Evolutionary conservation across 2,113 vertebrate genomes (phyloP).

Genomic region (Chiloscyllium plagiosum): DNA sequence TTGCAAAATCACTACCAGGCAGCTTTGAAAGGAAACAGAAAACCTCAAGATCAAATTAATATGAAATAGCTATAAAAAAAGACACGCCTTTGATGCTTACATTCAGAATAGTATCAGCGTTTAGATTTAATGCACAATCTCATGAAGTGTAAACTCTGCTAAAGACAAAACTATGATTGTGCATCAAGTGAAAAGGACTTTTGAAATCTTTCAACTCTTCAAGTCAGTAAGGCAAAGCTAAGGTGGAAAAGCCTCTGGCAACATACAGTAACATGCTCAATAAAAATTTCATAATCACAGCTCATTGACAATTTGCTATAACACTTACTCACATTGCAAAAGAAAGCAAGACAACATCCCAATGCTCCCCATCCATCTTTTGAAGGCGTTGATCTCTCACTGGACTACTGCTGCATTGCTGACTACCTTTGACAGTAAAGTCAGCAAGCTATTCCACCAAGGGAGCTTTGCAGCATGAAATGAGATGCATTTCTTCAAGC

Average conservation of each 20-base stretch:
- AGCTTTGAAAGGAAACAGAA: conserved; percentile 58
- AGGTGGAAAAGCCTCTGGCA: neutral
- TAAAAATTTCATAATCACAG: neutral
- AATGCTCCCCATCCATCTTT: neutral
- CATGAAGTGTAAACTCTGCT: neutral
- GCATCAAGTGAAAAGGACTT: neutral
- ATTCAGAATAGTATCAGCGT: neutral
- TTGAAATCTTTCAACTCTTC: neutral
- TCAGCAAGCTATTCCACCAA: no score
- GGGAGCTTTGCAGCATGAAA: no score
- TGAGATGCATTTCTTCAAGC: no score
- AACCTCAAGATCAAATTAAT: neutral
- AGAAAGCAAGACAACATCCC: neutral
- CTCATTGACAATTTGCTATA: neutral
- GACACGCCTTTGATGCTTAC: neutral
- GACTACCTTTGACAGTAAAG: neutral
- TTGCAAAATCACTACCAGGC: conserved; percentile 92
- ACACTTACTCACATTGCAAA: neutral
- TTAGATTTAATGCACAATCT: neutral
- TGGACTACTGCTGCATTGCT: neutral
- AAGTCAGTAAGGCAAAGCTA: neutral
- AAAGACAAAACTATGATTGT: neutral
- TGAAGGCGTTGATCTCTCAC: neutral
- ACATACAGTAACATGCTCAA: neutral
- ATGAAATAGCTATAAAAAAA: neutral